Evolutionary conservation across 2,797 vertebrate species (phyloP), one percentile per base, ranked within the genome.

Genomic region (Pseudochirops corinnae): DNA sequence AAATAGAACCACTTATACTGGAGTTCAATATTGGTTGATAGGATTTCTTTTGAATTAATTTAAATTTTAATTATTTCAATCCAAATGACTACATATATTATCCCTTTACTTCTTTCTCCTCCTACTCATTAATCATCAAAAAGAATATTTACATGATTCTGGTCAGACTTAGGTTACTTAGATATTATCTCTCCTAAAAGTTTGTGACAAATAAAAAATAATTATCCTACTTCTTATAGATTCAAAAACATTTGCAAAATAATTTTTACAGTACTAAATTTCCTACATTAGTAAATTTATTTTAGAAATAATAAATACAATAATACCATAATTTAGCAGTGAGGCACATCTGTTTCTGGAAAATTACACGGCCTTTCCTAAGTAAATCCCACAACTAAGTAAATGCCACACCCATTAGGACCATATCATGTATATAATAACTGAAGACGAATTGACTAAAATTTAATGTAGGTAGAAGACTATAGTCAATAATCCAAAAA

Each of bases 11-110:
- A 91, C 56, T 95, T 94, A 26, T 58, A 87, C 94, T 90, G 91
- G 14, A 74, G 24, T 82, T 53, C 7, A 91, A 87, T 52, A 56
- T 55, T 93, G 62, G 74, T 4, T 18, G 33, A 33, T 62, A 90
- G 58, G n/a, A 92, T 39, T 95, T 94, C 92, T 87, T 96, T 95
- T 39, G 57, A 46, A 55, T 21, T 90, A 3, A 91, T 9, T 67
- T 92, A 3, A 56, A 33, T 91, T 93, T 94, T 94, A 96, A 96
- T 93, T 92, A 93, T 90, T 57, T 96, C 2, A 46, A n/a, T 33
- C 90, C 33, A 39, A 53, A 3, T 95, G 12, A 90, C 90, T 93
- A 67, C 55, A 91, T 62, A 31, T 87, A 60, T 5, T 93, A 31
- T 55, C 7, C 16, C 14, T 28, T 90, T 26, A 87, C n/a, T 28